These are phyloP conservation scores for Trichoplusia ni DNA, from an alignment of 1,140 invertebrate genomes.

Conservation along the genomic window DNA sequence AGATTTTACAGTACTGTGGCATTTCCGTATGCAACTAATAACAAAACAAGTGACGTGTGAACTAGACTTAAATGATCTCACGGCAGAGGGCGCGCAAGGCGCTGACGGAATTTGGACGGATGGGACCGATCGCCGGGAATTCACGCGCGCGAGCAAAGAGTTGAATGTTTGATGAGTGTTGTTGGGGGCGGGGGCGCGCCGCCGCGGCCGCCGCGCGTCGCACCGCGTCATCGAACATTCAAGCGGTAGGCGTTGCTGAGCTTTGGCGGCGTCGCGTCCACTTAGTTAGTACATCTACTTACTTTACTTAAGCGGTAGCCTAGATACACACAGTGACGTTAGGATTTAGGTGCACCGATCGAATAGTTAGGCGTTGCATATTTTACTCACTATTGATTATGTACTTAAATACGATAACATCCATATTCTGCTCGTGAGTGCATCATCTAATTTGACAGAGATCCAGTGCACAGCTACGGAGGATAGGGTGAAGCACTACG, in stretches of 20 bases:
- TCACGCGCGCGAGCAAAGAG: slow-evolving; percentile 70
- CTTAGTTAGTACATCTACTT: slow-evolving; percentile 22
- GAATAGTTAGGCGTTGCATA: slow-evolving; percentile 12
- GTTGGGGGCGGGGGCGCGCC: slow-evolving; percentile 47
- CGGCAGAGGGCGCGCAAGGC: slow-evolving; percentile 31
- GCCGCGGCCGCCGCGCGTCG: slow-evolving; percentile 14
- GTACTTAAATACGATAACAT: slow-evolving; percentile 15
- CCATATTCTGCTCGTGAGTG: slow-evolving; percentile 29
- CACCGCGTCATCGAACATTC: slow-evolving; percentile 81
- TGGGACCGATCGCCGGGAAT: slow-evolving; percentile 51
- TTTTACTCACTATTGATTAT: slow-evolving; percentile 27
- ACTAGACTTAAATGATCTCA: slow-evolving; percentile 29
- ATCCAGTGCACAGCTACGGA: slow-evolving; percentile 47
- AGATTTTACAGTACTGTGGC: slow-evolving; percentile 42
- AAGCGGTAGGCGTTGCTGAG: slow-evolving; percentile 38
- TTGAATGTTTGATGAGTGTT: slow-evolving; percentile 83
- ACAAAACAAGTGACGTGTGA: slow-evolving; percentile 5
- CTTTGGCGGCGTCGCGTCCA: slow-evolving; percentile 7
- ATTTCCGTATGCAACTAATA: slow-evolving; percentile 1
- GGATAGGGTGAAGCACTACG: slow-evolving; percentile 46
- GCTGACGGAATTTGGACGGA: slow-evolving; percentile 48
- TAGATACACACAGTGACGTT: slow-evolving; percentile 23
- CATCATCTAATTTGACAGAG: slow-evolving; percentile 41
- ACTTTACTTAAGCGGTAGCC: slow-evolving; percentile 27
- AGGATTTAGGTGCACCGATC: slow-evolving; percentile 27